Evolutionary conservation across 2,888 invertebrate species (phyloP).

Genomic region (Orthonychiurus folsomi): DNA sequence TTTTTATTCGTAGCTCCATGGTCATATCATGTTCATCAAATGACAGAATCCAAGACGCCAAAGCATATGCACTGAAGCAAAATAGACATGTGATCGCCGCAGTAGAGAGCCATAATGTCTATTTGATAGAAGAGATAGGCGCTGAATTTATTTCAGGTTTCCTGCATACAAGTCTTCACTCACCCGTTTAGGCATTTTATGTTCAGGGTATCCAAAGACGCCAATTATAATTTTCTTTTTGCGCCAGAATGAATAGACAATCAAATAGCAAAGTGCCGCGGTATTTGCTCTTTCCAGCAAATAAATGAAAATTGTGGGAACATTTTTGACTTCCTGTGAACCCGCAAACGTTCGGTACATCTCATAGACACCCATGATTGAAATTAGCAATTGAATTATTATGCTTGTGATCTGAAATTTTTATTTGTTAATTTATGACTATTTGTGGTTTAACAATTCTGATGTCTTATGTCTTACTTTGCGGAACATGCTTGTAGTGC

Average conservation of each 20-base stretch:
- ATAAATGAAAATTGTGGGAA: too few relatives aligned
- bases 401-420: background rate
- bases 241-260: background rate
- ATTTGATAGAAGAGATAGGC: background rate
- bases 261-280: background rate
- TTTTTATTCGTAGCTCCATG: too few relatives aligned
- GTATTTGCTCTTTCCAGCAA: background rate
- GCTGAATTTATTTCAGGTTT: background rate
- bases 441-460: background rate
- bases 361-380: background rate
- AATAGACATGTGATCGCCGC: background rate
- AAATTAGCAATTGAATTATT: background rate
- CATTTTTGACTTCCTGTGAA: too few relatives aligned
- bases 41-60: background rate
- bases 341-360: background rate
- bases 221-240: background rate
- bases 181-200: background rate
- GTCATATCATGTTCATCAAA: too few relatives aligned
- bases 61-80: background rate
- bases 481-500: background rate
- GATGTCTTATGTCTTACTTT: background rate
- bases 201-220: background rate
- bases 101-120: background rate
- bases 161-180: background rate
- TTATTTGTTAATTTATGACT: background rate